Base-by-base conservation (phyloP, 1,140 invertebrate species). In the Goniozus legneri region DNA sequence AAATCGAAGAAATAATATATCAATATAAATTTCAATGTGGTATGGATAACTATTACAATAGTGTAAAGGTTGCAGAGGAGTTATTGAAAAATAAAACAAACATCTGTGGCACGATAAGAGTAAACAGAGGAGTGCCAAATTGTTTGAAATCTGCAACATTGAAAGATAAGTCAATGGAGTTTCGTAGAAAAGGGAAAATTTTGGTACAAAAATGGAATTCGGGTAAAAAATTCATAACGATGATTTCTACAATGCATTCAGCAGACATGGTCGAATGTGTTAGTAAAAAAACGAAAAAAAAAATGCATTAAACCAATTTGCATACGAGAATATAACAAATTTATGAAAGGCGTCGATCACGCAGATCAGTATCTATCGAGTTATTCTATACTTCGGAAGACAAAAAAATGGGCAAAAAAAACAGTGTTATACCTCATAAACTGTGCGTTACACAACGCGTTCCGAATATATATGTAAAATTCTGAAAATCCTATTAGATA, bases 301-400 rank as follows among this genome's bases (percentile, higher is more conserved):
- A 45, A 39, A 16, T 22, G 14, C 13, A 12, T 50, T 15, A 38
- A 44, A 21, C 46, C 38, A 14, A 47, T 35, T 3, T 41, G 38
- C 6, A n/a, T 35, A 14, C 0, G 8, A 2, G 31, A 47, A 2
- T 49, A 49, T 37, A 37, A 42, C 16, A 35, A 49, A 36, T 43
- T 7, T 37, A 42, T 49, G 47, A 49, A 49, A 49, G 22, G 47
- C 15, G 47, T 49, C 19, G 47, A 49, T 42, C 47, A 16, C 7
- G 47, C 47, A 0, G 47, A 49, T 32, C 47, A 43, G 10, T 49
- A 49, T 31, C 35, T 49, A 8, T 21, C 33, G 6, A 37, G 36
- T 15, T 49, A 49, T 37, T 24, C 47, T 2, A 38, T 49, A 2
- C 15, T 37, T 18, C 15, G 24, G 0, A 43, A 49, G 22, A 22